Evolutionary conservation across 2,888 invertebrate species (phyloP).

Genomic region (Lomographa bimaculata): DNA sequence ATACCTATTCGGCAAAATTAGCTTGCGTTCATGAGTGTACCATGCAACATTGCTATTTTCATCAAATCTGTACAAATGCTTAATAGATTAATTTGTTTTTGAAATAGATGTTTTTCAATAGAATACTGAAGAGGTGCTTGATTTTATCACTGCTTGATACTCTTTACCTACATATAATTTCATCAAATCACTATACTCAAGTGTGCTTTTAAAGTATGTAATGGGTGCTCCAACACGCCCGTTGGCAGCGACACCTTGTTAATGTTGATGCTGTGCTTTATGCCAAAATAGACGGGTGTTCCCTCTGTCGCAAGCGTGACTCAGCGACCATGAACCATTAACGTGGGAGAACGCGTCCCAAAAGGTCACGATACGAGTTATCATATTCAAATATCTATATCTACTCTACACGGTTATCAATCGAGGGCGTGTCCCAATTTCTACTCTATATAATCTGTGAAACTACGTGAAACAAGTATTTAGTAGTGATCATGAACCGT

Average conservation of each 20-base stretch:
- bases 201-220: constrained; percentile 30
- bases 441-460: constrained; percentile 8
- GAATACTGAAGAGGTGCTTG: constrained; percentile 9
- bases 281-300: constrained; percentile 72
- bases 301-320: constrained; percentile 64
- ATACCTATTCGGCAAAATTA: too few relatives aligned
- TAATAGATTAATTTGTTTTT: too few relatives aligned
- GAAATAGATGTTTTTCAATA: too few relatives aligned
- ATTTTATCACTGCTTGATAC: constrained; percentile 22
- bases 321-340: constrained; percentile 70
- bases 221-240: constrained; percentile 28
- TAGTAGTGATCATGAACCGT: background rate
- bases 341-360: constrained; percentile 53
- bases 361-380: constrained; percentile 46
- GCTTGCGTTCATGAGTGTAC: too few relatives aligned
- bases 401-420: constrained; percentile 30
- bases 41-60: too few relatives aligned
- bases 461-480: constrained; percentile 1
- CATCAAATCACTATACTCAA: constrained; percentile 28
- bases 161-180: constrained; percentile 26
- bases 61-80: too few relatives aligned
- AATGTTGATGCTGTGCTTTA: constrained; percentile 48
- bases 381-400: constrained; percentile 36
- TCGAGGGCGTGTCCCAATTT: constrained; percentile 25
- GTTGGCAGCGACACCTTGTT: constrained; percentile 42